A percentile compares a stretch with the other conserved stretches of the same genome.
These are phyloP conservation scores for Mustela lutreola DNA, from an alignment of 2,113 vertebrate genomes.

Conservation along the genomic window DNA sequence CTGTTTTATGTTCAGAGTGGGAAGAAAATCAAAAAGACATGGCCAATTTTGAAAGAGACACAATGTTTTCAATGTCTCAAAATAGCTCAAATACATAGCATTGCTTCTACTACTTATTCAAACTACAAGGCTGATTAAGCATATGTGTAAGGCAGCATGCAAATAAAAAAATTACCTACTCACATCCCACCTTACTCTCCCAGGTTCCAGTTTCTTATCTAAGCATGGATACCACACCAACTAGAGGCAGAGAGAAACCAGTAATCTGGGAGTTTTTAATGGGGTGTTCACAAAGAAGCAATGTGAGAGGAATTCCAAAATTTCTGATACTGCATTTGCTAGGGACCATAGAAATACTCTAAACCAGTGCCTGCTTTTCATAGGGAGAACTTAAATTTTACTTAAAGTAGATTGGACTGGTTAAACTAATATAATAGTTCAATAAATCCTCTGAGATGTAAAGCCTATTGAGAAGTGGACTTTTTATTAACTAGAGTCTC, in stretches of 20 bases:
- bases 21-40: constrained; percentile 86
- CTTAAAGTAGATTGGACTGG: neutral
- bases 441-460: neutral
- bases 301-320: neutral
- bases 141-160: constrained; percentile 55
- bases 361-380: neutral
- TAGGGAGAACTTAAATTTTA: neutral
- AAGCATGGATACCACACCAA: constrained; percentile 25
- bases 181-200: neutral
- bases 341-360: neutral
- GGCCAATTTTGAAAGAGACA: constrained; percentile 86
- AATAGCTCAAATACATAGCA: constrained; percentile 86
- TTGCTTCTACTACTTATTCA: constrained; percentile 80
- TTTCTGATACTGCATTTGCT: neutral
- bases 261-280: neutral
- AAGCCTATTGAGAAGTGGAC: neutral
- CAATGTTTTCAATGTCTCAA: constrained; percentile 84
- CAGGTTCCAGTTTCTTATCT: constrained; percentile 36
- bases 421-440: neutral
- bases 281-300: neutral
- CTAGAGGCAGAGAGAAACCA: neutral
- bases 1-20: constrained; percentile 87
- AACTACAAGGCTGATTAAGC: constrained; percentile 81
- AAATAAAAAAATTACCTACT: constrained; percentile 68
- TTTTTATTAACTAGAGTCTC: constrained; percentile 9